A percentile compares a stretch with the other conserved stretches of the same genome.
Evolutionary conservation across 2,888 invertebrate genomes (phyloP).

Genomic region (Heliconius aoede): DNA sequence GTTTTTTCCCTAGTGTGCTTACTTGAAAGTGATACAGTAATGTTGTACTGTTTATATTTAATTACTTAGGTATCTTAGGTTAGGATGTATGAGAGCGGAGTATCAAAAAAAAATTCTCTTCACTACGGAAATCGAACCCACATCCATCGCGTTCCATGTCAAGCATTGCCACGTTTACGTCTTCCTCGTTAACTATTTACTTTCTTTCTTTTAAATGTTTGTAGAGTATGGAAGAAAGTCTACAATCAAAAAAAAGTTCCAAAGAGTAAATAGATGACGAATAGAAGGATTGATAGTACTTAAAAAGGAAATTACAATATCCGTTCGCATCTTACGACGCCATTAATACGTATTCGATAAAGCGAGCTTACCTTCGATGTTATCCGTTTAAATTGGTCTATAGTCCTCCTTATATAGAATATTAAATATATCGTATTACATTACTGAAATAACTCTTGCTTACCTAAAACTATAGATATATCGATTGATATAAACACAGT

Average conservation of each 20-base stretch:
- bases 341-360: constrained; percentile 30
- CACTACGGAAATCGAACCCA: too few relatives aligned
- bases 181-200: not conserved
- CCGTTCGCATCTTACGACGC: constrained; percentile 14
- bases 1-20: not conserved
- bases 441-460: constrained; percentile 25
- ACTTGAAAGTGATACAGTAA: not conserved
- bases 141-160: too few relatives aligned
- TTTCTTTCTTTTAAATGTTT: not conserved
- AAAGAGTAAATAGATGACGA: not conserved
- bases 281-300: constrained; percentile 9
- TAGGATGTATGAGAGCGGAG: too few relatives aligned
- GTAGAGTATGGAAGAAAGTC: not conserved
- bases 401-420: constrained; percentile 21
- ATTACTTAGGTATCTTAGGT: not conserved
- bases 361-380: constrained; percentile 16
- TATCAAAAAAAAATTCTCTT: too few relatives aligned
- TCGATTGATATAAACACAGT: not conserved
- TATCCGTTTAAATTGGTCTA: constrained; percentile 28
- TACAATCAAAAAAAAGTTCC: not conserved
- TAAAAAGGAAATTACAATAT: constrained; percentile 32
- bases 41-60: not conserved
- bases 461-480: not conserved
- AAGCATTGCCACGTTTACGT: too few relatives aligned
- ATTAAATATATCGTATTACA: not conserved